Conservation (phyloP, 35 echinoderm and acorn worm genomes). For the Lytechinus variegatus region DNA sequence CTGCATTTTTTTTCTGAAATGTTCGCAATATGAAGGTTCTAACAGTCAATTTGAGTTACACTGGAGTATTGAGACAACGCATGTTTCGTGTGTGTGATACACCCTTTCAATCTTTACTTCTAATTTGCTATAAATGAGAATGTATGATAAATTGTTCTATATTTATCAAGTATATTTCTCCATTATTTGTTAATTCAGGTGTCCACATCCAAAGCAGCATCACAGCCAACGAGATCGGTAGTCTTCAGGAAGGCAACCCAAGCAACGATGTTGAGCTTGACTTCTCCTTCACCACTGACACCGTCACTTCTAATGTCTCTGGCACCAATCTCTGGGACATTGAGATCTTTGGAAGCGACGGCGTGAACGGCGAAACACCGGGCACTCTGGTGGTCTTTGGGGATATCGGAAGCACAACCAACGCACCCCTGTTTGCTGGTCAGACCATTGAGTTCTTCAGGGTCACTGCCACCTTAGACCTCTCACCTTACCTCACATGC, state of each 20-base stretch:
- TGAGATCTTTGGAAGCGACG: slow-evolving; percentile 42
- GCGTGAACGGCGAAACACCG: neutral
- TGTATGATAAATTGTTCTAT: neutral
- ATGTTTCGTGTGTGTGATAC: too few relatives aligned
- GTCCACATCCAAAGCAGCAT: slow-evolving; percentile 30
- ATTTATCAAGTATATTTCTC: neutral
- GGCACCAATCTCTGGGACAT: slow-evolving; percentile 59
- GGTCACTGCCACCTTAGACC: slow-evolving; percentile 15
- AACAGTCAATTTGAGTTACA: too few relatives aligned
- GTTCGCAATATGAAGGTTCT: too few relatives aligned
- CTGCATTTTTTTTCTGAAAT: too few relatives aligned
- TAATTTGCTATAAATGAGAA: too few relatives aligned
- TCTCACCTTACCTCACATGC: neutral
- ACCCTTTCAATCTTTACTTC: too few relatives aligned
- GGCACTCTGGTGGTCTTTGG: neutral
- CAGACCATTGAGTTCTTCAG: neutral
- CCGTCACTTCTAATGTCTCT: slow-evolving; percentile 11
- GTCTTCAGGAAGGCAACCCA: slow-evolving; percentile 28
- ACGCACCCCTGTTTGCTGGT: neutral
- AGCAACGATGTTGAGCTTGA: slow-evolving; percentile 3
- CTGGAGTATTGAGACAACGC: too few relatives aligned
- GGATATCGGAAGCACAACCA: slow-evolving; percentile 32
- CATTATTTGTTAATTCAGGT: neutral
- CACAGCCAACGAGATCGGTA: neutral
- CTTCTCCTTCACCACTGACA: slow-evolving; percentile 21